Evolutionary conservation across 2,888 invertebrate genomes (phyloP).

Genomic region (Neuroscelio doddi): DNA sequence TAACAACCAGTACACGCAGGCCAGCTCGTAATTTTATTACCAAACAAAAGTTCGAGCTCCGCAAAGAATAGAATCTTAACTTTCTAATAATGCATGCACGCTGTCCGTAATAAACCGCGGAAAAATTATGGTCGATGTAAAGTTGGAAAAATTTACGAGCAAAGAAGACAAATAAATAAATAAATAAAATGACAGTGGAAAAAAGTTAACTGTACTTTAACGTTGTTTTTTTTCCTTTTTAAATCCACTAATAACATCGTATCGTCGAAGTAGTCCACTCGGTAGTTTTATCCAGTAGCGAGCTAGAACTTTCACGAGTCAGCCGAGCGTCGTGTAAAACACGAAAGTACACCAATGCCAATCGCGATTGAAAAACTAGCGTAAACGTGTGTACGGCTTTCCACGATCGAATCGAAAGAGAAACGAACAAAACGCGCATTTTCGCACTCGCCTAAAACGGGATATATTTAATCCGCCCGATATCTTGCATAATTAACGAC

Average conservation of each 20-base stretch:
- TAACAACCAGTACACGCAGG: not conserved
- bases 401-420: no score
- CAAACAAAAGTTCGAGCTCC: constrained; percentile 6
- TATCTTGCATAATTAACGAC: no score
- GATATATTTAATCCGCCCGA: no score
- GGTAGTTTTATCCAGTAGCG: not conserved
- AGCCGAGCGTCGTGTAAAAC: not conserved
- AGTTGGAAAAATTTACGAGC: constrained; percentile 4
- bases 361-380: no score
- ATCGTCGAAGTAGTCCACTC: not conserved
- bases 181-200: no score
- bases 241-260: not conserved
- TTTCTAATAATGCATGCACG: constrained; percentile 5
- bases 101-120: not conserved
- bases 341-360: constrained; percentile 4
- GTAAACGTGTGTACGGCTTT: no score
- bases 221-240: no score
- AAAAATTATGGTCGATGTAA: not conserved
- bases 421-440: no score
- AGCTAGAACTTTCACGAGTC: constrained; percentile 8
- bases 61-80: constrained; percentile 9
- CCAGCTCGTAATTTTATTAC: constrained; percentile 1
- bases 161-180: no score
- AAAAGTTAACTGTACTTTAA: no score
- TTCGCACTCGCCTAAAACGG: no score